Evolutionary conservation across 2,113 vertebrate genomes (phyloP).

Genomic region (Zingel zingel): DNA sequence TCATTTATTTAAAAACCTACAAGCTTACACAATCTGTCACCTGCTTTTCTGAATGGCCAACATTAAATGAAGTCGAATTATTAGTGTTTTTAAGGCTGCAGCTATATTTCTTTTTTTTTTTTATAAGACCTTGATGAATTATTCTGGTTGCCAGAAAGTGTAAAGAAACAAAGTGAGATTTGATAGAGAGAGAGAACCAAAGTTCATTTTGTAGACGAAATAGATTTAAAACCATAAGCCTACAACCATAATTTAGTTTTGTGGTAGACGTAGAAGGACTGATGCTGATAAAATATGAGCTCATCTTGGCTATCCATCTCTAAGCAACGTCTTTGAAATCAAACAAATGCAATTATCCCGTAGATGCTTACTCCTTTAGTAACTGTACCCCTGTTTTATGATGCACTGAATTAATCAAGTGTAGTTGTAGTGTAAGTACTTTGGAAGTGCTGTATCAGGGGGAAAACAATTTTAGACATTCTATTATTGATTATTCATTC

Average conservation of each 20-base stretch:
- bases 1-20: neutral
- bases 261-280: neutral
- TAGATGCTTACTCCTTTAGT: conserved; percentile 15
- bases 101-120: neutral
- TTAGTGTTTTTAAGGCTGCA: neutral
- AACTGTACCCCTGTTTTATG: conserved; percentile 11
- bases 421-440: conserved; percentile 1
- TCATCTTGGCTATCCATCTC: neutral
- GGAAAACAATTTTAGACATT: conserved; percentile 7
- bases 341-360: conserved; percentile 26
- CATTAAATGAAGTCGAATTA: neutral
- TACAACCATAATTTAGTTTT: conserved; percentile 20
- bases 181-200: conserved; percentile 14
- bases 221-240: conserved; percentile 17
- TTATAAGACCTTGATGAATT: conserved; percentile 30
- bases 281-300: conserved; percentile 5
- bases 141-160: conserved; percentile 33
- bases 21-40: neutral
- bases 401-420: conserved; percentile 40
- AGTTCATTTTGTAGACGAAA: conserved; percentile 40
- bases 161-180: conserved; percentile 1
- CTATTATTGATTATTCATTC: conserved; percentile 53
- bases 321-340: conserved; percentile 25
- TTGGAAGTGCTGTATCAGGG: conserved; percentile 41
- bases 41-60: conserved; percentile 2